Evolutionary conservation across 1,140 invertebrate genomes (phyloP), one percentile per base, ranked within the genome.

Genomic region (Sycophaga agraensis): DNA sequence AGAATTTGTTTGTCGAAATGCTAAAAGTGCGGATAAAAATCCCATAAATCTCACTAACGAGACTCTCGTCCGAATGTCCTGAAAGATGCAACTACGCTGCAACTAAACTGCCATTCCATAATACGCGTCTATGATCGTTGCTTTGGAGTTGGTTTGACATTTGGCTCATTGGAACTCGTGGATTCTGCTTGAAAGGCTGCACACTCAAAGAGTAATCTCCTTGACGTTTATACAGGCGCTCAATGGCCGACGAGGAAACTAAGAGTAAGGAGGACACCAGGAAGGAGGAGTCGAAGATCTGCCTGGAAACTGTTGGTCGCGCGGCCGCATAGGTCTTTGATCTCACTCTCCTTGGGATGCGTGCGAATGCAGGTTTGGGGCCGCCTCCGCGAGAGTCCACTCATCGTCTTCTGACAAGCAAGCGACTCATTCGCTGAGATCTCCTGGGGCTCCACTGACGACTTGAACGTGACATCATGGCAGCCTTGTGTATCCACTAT

Each of bases 401-500:
- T 79, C 58, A 82, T 77, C 6, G 82, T 83, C 66, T 88, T 89
- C 59, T 85, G 82, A 67, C 89, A 90, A 2, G 86, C 84, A 59
- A 88, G 66, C 1, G 86, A 83, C 24, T 83, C 81, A 17, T 83
- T 80, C 68, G 88, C 87, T 0, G 69, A 60, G 21, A 90, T 84
- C 59, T 87, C 83, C 9, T 80, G 83, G 0, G 89, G 84, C n/a
- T 84, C 83, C 9, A 88, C 77, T 1, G 80, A 84, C 51, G 65
- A 22, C 49, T 70, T 62, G 34, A 34, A 37, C 0, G 63, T 61
- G 6, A 67, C 69, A 6, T 82, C 81, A 0, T 78, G 72, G 58
- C 82, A 82, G 69, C 89, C 91, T 8, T 85, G 70, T 12, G 83
- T 87, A 69, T 93, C 88, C 2, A 94, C 87, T 2, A 94, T 90